Conservation (phyloP, 2,888 invertebrate genomes). For the Ceratothoa steindachneri region DNA sequence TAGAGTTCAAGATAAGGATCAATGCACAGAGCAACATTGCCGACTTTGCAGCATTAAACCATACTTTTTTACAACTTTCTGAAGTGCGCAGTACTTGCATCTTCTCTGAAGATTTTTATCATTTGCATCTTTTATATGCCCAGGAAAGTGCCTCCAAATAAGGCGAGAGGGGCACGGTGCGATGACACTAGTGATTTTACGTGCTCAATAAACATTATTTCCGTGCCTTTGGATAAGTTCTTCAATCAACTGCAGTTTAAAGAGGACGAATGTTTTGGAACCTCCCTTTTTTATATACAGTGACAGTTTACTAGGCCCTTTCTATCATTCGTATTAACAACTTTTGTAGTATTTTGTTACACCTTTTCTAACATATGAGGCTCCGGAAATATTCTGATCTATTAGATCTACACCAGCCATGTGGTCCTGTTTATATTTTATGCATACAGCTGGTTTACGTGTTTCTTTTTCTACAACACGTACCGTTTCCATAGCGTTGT, state of each 20-base stretch:
- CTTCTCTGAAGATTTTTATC: too few relatives aligned
- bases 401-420: conserved; percentile 15
- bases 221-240: not conserved
- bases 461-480: not conserved
- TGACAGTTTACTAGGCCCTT: not conserved
- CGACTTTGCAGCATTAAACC: too few relatives aligned
- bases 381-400: not conserved
- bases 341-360: not conserved
- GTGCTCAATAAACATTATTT: conserved; percentile 1
- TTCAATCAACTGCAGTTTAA: not conserved
- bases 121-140: too few relatives aligned
- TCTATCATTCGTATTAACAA: not conserved
- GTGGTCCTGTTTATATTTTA: conserved; percentile 9
- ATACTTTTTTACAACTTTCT: too few relatives aligned
- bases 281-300: conserved; percentile 2
- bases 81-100: too few relatives aligned
- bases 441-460: conserved; percentile 9
- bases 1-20: too few relatives aligned
- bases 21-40: too few relatives aligned
- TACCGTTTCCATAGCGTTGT: not conserved
- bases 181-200: too few relatives aligned
- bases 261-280: not conserved
- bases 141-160: too few relatives aligned
- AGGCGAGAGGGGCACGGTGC: too few relatives aligned
- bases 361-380: not conserved